These are phyloP conservation scores for Acanthacorydalis orientalis DNA, from an alignment of 2,888 invertebrate species.

Conservation along the genomic window DNA sequence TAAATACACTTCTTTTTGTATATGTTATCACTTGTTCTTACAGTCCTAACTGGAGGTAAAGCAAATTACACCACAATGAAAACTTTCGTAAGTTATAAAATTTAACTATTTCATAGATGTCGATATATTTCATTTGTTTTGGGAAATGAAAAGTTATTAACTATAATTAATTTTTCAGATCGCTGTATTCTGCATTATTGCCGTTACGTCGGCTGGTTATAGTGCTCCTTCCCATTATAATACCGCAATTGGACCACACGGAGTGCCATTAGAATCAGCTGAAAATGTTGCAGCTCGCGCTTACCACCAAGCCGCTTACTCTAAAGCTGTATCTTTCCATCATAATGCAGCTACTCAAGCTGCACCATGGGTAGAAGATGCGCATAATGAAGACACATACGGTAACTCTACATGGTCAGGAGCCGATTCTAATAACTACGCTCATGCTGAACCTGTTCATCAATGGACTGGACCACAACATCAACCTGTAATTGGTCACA, in stretches of 20 bases:
- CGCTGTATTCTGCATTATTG: not conserved
- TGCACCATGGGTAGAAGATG: not conserved
- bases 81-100: not conserved
- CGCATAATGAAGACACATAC: not conserved
- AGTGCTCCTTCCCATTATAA: not conserved
- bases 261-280: constrained; percentile 4
- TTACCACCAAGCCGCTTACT: constrained; percentile 9
- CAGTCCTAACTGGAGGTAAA: too few species aligned
- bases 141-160: too few species aligned
- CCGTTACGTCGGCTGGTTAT: not conserved
- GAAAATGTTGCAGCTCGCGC: constrained; percentile 8
- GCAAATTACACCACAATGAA: not conserved
- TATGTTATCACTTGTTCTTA: too few species aligned
- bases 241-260: not conserved
- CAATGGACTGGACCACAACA: too few species aligned
- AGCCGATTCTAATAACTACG: too few species aligned
- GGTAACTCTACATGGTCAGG: too few species aligned
- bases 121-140: too few species aligned
- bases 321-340: not conserved
- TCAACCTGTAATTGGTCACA: too few species aligned
- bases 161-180: not conserved
- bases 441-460: not conserved
- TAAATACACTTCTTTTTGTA: too few species aligned
- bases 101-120: not conserved
- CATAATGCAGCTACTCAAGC: not conserved